Conservation (phyloP, 1,140 invertebrate species). For the Notospermus geniculatus region DNA sequence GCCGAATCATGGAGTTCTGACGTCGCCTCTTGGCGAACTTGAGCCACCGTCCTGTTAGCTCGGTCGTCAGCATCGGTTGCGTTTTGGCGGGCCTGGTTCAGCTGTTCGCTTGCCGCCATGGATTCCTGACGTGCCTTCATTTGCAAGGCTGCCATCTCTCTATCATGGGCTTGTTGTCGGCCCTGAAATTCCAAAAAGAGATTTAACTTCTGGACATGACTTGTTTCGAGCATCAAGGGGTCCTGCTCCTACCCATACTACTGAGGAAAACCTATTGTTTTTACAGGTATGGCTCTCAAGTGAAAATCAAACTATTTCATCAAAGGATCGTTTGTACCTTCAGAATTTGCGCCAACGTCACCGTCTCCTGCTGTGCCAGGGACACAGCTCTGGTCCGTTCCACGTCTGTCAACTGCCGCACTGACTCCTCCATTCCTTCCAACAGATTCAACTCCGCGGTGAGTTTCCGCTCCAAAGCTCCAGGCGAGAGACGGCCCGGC, state of each 20-base stretch:
- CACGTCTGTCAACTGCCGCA: conserved; percentile 47
- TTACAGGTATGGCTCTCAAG: too few relatives aligned
- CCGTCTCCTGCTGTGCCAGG: conserved; percentile 55
- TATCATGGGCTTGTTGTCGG: conserved; percentile 43
- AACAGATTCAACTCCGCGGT: conserved; percentile 48
- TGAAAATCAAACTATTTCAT: too few relatives aligned
- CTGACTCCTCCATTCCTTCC: conserved; percentile 51
- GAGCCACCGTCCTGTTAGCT: conserved; percentile 17
- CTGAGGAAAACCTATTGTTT: too few relatives aligned
- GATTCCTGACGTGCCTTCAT: conserved; percentile 41
- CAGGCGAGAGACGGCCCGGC: conserved; percentile 38
- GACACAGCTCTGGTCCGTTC: conserved; percentile 49
- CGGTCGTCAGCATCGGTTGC: conserved; percentile 20
- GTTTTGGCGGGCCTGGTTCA: conserved; percentile 30
- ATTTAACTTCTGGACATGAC: too few relatives aligned
- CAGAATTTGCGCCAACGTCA: conserved; percentile 52
- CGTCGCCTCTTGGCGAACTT: conserved; percentile 22
- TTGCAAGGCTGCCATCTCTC: conserved; percentile 38
- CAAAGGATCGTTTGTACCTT: too few relatives aligned
- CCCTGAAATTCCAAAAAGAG: conserved; percentile 26
- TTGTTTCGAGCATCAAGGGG: too few relatives aligned
- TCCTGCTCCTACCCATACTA: too few relatives aligned
- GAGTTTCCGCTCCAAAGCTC: conserved; percentile 42
- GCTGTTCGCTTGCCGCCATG: conserved; percentile 27
- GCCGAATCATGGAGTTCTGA: conserved; percentile 24